These are phyloP conservation scores for Microplitis manilae DNA, from an alignment of 2,888 invertebrate species.

Conservation along the genomic window DNA sequence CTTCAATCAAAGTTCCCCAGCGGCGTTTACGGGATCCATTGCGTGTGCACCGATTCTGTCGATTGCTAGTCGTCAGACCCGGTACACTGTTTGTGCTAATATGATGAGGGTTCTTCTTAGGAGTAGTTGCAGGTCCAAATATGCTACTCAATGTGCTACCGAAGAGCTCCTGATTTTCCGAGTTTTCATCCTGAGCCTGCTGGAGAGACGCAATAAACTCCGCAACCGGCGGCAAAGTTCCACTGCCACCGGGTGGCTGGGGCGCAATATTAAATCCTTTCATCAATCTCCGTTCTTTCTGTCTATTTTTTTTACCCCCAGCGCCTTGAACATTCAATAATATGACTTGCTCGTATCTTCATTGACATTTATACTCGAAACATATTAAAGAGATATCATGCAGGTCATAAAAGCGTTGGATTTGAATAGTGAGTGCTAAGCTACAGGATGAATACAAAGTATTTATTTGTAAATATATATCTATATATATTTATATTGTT, in stretches of 20 bases:
- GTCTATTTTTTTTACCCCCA: constrained; percentile 93
- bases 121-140: constrained; percentile 74
- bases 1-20: constrained; percentile 90
- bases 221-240: constrained; percentile 81
- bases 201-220: constrained; percentile 85
- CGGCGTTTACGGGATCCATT: constrained; percentile 78
- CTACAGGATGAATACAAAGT: constrained; percentile 2
- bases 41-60: constrained; percentile 56
- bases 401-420: constrained; percentile 14
- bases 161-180: constrained; percentile 77
- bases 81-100: constrained; percentile 68
- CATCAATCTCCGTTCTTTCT: constrained; percentile 93
- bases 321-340: constrained; percentile 75
- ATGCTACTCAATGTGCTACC: constrained; percentile 82
- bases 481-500: neutral
- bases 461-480: neutral
- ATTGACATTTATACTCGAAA: neutral
- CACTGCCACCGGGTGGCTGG: constrained; percentile 74
- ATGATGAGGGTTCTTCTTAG: constrained; percentile 72
- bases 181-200: constrained; percentile 74
- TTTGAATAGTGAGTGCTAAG: constrained; percentile 7
- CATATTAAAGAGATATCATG: neutral
- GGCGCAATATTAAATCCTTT: constrained; percentile 94
- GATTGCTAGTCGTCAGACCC: constrained; percentile 58
- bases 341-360: neutral